Evolutionary conservation across 1,140 invertebrate species (phyloP).

Genomic region (Archivesica marissinica): DNA sequence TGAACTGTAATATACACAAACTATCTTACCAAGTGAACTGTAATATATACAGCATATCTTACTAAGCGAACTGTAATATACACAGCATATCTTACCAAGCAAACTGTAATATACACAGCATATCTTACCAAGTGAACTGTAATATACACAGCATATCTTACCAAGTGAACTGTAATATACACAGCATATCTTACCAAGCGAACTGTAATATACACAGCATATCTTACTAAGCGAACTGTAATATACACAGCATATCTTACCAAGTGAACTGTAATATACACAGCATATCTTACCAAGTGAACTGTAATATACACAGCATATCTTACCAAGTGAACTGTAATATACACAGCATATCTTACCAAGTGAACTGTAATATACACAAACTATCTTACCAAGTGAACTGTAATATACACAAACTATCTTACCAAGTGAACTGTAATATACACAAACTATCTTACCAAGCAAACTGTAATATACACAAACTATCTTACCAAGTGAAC

Average conservation of each 20-base stretch:
- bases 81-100: conserved; percentile 58
- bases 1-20: conserved; percentile 57
- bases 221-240: conserved; percentile 60
- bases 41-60: conserved; percentile 64
- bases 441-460: conserved; percentile 63
- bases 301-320: conserved; percentile 57
- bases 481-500: conserved; percentile 62
- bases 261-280: conserved; percentile 59
- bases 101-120: conserved; percentile 60
- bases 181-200: conserved; percentile 58
- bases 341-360: conserved; percentile 61
- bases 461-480: conserved; percentile 58
- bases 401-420: conserved; percentile 61
- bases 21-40: conserved; percentile 62
- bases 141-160: conserved; percentile 61
- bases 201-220: conserved; percentile 58
- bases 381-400: conserved; percentile 62
- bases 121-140: conserved; percentile 59
- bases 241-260: conserved; percentile 61
- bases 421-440: conserved; percentile 60
- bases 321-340: conserved; percentile 60
- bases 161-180: conserved; percentile 58
- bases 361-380: conserved; percentile 56
- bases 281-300: conserved; percentile 60
- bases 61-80: conserved; percentile 54